These are phyloP conservation scores for Austrofundulus limnaeus DNA, from an alignment of 2,113 vertebrate species.

Conservation along the genomic window DNA sequence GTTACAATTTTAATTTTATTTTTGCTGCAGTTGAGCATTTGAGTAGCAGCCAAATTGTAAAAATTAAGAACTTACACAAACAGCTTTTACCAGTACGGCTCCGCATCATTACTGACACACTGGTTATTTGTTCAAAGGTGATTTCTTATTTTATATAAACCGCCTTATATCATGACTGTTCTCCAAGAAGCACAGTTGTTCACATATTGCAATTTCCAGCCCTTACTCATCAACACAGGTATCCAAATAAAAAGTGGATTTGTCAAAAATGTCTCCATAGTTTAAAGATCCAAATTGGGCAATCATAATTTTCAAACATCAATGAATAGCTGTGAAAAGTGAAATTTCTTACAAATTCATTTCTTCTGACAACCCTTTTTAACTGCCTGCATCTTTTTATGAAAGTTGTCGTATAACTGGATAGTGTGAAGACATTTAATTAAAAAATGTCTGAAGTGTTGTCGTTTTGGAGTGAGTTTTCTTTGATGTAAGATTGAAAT, in stretches of 20 bases:
- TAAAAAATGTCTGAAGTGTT: no score
- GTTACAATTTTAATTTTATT: no score
- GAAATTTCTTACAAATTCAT: neutral
- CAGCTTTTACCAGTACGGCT: no score
- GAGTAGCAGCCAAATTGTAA: no score
- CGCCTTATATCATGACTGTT: neutral
- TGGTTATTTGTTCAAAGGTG: no score
- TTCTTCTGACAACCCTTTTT: neutral
- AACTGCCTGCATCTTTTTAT: neutral
- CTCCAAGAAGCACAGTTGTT: neutral
- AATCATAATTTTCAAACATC: neutral
- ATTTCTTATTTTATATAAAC: no score
- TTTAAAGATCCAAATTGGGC: neutral
- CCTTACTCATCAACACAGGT: neutral
- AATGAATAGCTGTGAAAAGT: no score
- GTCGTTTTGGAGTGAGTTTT: neutral
- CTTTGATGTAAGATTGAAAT: neutral
- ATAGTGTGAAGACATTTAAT: neutral
- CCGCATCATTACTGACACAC: no score
- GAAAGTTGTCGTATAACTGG: neutral
- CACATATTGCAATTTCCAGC: neutral
- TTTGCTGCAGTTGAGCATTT: no score
- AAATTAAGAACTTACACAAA: no score
- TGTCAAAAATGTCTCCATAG: no score
- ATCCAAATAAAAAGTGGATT: no score